Percentiles rank a stretch among this genome's conserved stretches.
Evolutionary conservation across 2,888 invertebrate species (phyloP).

Genomic region (Aproaerema taeniolella): DNA sequence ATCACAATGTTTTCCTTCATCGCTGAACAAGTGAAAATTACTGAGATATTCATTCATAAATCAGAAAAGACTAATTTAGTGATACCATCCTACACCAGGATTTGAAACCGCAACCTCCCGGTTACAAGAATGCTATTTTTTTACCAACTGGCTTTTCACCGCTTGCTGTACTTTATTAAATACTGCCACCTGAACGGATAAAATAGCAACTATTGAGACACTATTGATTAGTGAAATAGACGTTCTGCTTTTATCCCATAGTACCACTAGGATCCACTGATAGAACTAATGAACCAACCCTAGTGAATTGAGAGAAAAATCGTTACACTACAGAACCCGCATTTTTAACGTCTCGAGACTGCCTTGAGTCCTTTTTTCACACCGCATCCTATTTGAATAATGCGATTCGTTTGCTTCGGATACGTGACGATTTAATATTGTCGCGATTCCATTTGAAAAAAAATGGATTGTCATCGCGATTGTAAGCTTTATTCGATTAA

Average conservation of each 20-base stretch:
- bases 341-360: neutral
- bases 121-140: no score
- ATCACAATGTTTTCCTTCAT: no score
- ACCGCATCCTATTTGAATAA: constrained; percentile 26
- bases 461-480: constrained; percentile 17
- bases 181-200: neutral
- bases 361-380: constrained; percentile 11
- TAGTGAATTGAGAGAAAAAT: neutral
- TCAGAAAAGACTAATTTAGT: no score
- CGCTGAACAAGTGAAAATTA: no score
- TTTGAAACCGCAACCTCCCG: no score
- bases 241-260: no score
- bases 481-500: constrained; percentile 22
- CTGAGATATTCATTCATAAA: no score
- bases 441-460: constrained; percentile 11
- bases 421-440: constrained; percentile 27
- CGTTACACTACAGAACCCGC: neutral
- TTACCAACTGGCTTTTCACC: no score
- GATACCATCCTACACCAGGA: no score
- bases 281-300: neutral
- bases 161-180: no score
- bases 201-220: neutral
- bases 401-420: constrained; percentile 25
- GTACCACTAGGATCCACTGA: neutral
- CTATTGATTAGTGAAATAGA: no score